Conservation (phyloP, 2,797 vertebrate species). For the Melanogrammus aeglefinus region DNA sequence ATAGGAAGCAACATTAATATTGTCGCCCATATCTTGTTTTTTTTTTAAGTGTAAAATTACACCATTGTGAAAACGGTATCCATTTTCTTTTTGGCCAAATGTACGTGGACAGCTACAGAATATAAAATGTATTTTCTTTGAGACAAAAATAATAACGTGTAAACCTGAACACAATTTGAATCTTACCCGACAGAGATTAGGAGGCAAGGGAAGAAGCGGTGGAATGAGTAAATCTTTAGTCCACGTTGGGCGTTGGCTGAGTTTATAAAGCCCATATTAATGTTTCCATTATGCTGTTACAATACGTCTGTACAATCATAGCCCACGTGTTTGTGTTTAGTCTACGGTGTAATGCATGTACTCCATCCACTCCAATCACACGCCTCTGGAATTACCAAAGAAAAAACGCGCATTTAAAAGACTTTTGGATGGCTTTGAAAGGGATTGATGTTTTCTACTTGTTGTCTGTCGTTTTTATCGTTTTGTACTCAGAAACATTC, state of each 20-base stretch:
- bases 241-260: constrained; percentile 53
- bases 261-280: constrained; percentile 10
- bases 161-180: constrained; percentile 3
- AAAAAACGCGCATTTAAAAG: constrained; percentile 55
- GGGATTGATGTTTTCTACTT: constrained; percentile 54
- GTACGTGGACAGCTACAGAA: not conserved
- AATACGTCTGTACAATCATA: constrained; percentile 45
- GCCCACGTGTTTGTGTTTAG: constrained; percentile 31
- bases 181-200: constrained; percentile 20
- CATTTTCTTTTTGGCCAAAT: constrained; percentile 1
- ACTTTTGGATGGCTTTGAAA: constrained; percentile 60
- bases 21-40: not conserved
- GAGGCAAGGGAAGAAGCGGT: constrained; percentile 46
- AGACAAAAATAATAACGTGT: not conserved
- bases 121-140: not conserved
- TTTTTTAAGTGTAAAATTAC: constrained; percentile 31
- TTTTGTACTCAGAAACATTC: constrained; percentile 79
- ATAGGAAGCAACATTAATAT: constrained; percentile 50
- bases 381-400: constrained; percentile 76
- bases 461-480: constrained; percentile 52
- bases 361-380: constrained; percentile 33
- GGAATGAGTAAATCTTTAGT: constrained; percentile 52
- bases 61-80: constrained; percentile 9
- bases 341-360: constrained; percentile 30
- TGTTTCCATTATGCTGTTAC: constrained; percentile 17